These are phyloP conservation scores for Leuctra nigra DNA, from an alignment of 2,888 invertebrate genomes.

Conservation along the genomic window DNA sequence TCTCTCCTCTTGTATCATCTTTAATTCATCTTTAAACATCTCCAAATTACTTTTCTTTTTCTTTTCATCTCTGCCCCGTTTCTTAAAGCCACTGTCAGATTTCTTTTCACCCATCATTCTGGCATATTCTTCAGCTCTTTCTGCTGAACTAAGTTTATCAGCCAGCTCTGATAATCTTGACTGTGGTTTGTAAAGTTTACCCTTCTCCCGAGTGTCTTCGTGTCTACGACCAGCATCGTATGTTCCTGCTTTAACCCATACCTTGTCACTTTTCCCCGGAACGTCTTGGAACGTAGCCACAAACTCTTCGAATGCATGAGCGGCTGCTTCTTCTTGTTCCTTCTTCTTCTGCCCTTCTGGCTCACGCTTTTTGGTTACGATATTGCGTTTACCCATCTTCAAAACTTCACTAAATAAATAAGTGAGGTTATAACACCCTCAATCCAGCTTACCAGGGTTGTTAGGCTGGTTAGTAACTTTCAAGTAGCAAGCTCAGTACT, in stretches of 20 bases:
- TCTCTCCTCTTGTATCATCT: conserved; percentile 96
- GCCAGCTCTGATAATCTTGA: conserved; percentile 61
- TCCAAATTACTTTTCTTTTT: conserved; percentile 93
- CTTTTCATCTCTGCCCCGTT: conserved; percentile 40
- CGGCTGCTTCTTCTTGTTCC: conserved; percentile 85
- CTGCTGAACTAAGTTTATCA: conserved; percentile 51
- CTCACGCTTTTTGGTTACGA: conserved; percentile 35
- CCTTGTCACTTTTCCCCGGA: conserved; percentile 70
- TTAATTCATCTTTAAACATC: conserved; percentile 94
- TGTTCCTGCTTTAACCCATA: conserved; percentile 97
- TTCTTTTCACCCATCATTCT: conserved; percentile 57
- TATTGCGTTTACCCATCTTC: background rate
- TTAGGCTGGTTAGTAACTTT: no score
- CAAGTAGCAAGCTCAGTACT: no score
- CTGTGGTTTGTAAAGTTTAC: conserved; percentile 87
- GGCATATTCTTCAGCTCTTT: conserved; percentile 63
- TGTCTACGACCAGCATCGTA: conserved; percentile 92
- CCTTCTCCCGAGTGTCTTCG: conserved; percentile 83
- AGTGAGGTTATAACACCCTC: no score
- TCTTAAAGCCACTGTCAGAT: conserved; percentile 49
- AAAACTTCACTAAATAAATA: no score
- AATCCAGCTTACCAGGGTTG: no score
- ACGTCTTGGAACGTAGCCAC: conserved; percentile 93
- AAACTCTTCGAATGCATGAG: conserved; percentile 95
- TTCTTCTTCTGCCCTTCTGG: conserved; percentile 80